Evolutionary conservation across 2,113 vertebrate genomes (phyloP).

Genomic region (Galemys pyrenaicus): DNA sequence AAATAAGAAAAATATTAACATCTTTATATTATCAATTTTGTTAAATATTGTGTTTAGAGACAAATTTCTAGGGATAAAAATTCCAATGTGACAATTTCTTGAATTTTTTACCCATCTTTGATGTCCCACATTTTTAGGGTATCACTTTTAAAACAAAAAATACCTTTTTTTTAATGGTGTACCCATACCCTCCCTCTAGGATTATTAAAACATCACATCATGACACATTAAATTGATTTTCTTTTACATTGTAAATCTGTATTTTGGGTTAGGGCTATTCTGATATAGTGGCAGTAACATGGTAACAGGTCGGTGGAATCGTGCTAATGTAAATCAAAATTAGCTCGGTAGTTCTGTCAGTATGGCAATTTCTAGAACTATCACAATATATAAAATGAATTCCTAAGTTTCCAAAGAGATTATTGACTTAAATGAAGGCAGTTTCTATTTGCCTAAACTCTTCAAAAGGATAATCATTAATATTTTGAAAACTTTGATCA

Average conservation of each 20-base stretch:
- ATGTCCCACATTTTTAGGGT: neutral
- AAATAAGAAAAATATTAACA: neutral
- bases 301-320: neutral
- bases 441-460: slow-evolving; percentile 1
- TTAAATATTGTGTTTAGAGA: neutral
- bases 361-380: neutral
- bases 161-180: neutral
- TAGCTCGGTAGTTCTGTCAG: neutral
- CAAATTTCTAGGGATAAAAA: neutral
- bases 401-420: neutral
- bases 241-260: neutral
- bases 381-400: neutral
- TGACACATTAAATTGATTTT: neutral
- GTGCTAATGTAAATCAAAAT: neutral
- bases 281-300: neutral
- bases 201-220: neutral
- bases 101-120: neutral
- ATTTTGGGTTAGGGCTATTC: neutral
- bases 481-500: slow-evolving; percentile 8
- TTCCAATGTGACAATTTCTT: neutral
- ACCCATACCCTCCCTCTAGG: neutral
- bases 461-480: neutral
- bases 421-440: neutral
- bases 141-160: slow-evolving; percentile 6
- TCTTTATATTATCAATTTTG: neutral